Evolutionary conservation across 2,797 vertebrate genomes (phyloP).

Genomic region (Siniperca undulata): DNA sequence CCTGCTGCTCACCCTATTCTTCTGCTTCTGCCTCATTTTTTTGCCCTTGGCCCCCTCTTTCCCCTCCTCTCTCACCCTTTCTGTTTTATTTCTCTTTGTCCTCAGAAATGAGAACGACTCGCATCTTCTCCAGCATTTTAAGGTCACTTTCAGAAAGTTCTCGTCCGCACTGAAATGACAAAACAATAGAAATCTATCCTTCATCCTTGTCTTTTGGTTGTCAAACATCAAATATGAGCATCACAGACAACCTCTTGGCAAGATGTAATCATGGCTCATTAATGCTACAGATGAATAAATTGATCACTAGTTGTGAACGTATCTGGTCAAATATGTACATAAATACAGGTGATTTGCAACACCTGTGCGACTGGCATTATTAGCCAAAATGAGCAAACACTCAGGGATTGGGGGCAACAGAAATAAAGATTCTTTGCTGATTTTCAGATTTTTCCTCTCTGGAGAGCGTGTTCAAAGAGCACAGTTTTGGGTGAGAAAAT

Average conservation of each 20-base stretch:
- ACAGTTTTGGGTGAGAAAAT: not conserved
- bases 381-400: not conserved
- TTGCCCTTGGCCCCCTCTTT: conserved; percentile 18
- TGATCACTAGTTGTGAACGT: no score
- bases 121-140: not conserved
- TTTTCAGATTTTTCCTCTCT: no score
- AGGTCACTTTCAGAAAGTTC: not conserved
- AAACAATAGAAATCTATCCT: not conserved
- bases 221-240: not conserved
- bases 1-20: conserved; percentile 49
- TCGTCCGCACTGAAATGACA: not conserved
- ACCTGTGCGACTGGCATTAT: not conserved
- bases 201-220: no score
- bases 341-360: not conserved
- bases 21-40: conserved; percentile 30
- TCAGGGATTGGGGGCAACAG: not conserved
- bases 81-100: conserved; percentile 38
- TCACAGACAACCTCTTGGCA: not conserved
- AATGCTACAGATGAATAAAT: not conserved
- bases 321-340: not conserved
- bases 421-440: not conserved
- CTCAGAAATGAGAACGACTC: not conserved
- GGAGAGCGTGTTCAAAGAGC: not conserved
- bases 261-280: not conserved
- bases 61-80: conserved; percentile 38